Evolutionary conservation across 2,113 vertebrate species (phyloP).

Genomic region (Amazona vittata): DNA sequence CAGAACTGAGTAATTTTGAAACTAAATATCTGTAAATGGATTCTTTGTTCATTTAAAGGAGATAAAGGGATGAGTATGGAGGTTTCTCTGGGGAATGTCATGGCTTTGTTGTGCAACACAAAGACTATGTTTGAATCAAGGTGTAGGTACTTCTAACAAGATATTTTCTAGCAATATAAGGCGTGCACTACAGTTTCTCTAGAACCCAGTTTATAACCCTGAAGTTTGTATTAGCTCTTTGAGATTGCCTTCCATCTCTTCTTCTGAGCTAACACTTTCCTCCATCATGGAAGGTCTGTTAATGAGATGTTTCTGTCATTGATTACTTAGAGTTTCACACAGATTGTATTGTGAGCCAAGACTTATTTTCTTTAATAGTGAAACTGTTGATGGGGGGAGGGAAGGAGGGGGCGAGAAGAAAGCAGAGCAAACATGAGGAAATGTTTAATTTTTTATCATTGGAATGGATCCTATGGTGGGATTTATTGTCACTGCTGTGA

Average conservation of each 20-base stretch:
- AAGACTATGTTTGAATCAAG: neutral
- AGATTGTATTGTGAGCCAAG: neutral
- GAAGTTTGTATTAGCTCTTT: neutral
- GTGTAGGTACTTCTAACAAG: neutral
- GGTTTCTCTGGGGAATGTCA: neutral
- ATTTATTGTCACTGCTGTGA: neutral
- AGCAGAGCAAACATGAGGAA: neutral
- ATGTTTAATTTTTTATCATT: neutral
- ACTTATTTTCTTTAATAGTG: neutral
- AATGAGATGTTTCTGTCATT: neutral
- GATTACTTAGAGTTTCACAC: neutral
- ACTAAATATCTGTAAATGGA: constrained; percentile 38
- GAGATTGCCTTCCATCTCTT: neutral
- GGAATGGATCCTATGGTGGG: neutral
- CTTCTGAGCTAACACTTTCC: neutral
- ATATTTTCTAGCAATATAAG: neutral
- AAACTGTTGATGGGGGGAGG: neutral
- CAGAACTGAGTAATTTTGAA: constrained; percentile 37
- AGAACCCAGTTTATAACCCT: neutral
- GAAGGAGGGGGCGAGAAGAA: neutral
- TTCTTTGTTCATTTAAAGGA: constrained; percentile 45
- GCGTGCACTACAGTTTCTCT: neutral
- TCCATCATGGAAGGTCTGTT: neutral
- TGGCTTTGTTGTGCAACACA: constrained; percentile 25
- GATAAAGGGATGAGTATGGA: neutral